phyloP scores from a whole-genome alignment of 2,113 vertebrate species.

The Podarcis muralis region DNA sequence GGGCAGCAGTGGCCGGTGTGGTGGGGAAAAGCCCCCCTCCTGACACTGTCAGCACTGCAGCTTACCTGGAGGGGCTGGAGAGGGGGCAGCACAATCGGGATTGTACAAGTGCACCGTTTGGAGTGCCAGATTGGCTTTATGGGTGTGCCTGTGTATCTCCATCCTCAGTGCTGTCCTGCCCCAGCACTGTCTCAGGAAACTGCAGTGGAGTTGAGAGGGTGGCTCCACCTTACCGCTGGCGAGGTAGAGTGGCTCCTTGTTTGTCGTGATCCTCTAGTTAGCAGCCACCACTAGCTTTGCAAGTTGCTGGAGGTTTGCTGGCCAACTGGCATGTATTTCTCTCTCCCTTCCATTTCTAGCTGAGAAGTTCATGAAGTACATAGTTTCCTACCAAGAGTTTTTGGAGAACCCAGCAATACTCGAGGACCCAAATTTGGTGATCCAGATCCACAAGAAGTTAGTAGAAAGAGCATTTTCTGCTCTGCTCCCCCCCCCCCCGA shows the following conservation, averaged over 20 bases:
- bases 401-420: constrained; percentile 87
- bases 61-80: too few relatives aligned
- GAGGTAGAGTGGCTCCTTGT: neutral
- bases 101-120: too few relatives aligned
- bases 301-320: neutral
- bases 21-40: too few relatives aligned
- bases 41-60: too few relatives aligned
- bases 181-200: too few relatives aligned
- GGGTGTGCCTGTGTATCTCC: too few relatives aligned
- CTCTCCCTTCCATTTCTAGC: constrained; percentile 32
- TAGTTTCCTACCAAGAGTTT: constrained; percentile 89
- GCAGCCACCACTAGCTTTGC: neutral
- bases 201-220: too few relatives aligned
- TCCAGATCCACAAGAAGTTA: constrained; percentile 91
- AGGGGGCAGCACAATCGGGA: too few relatives aligned
- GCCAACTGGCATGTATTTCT: neutral
- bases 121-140: too few relatives aligned
- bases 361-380: constrained; percentile 88
- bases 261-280: neutral
- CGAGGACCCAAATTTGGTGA: constrained; percentile 90
- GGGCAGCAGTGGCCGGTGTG: too few relatives aligned
- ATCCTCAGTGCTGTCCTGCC: too few relatives aligned
- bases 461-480: constrained; percentile 43
- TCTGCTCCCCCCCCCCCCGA: neutral
- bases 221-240: neutral